These are phyloP conservation scores for Pycnomerus fuliginosus DNA, from an alignment of 2,888 invertebrate genomes.

Conservation along the genomic window DNA sequence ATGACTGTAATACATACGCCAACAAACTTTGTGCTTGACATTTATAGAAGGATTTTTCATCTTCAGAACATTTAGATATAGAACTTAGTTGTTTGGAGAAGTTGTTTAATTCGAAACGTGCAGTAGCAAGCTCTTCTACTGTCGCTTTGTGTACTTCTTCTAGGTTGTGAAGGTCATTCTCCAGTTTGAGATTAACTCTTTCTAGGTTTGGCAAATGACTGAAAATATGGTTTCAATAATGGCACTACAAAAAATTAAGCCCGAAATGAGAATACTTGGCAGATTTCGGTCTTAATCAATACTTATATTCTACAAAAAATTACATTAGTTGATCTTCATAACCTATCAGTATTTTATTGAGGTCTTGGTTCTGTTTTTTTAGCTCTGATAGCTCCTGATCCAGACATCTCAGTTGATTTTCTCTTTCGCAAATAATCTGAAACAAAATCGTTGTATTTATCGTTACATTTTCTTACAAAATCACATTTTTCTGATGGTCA, in stretches of 20 bases:
- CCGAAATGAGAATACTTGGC: no score
- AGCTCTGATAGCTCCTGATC: conserved; percentile 9
- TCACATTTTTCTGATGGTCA: conserved; percentile 1
- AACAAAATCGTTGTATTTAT: no score
- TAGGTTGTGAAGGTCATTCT: conserved; percentile 2
- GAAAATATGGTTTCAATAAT: no score
- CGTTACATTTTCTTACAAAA: no score
- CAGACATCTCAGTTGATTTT: conserved; percentile 15
- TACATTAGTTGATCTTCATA: conserved; percentile 13
- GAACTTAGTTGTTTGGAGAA: conserved; percentile 21
- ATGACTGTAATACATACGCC: conserved; percentile 1
- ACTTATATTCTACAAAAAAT: conserved; percentile 5
- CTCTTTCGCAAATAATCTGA: no score
- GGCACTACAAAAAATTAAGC: no score
- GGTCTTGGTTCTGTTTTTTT: conserved; percentile 7
- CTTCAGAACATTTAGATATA: background rate
- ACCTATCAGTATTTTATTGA: conserved; percentile 6
- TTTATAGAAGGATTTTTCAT: conserved; percentile 7
- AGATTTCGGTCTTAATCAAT: no score
- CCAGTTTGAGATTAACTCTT: conserved; percentile 4
- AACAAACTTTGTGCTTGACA: conserved; percentile 5
- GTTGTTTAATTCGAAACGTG: conserved; percentile 13
- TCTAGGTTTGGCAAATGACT: conserved; percentile 7
- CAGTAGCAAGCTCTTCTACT: conserved; percentile 22
- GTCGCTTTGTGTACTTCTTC: background rate